Evolutionary conservation across 2,797 vertebrate genomes (phyloP), one percentile per base, ranked within the genome.

Genomic region (Siniperca scherzeri): DNA sequence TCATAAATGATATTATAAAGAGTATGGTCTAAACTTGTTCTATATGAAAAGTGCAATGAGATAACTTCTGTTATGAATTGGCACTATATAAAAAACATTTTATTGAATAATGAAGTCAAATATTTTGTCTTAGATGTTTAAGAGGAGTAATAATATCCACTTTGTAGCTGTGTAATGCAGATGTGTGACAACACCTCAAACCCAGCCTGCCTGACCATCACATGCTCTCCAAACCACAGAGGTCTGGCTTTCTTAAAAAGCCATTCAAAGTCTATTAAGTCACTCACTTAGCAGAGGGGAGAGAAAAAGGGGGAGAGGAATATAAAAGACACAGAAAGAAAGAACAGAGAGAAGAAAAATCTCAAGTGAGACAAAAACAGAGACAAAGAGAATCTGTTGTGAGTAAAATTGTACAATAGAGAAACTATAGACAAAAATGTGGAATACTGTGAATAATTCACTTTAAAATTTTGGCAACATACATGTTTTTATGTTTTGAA

Each of bases 211-310:
- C 75, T 72, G 79, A 87, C 81, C 83, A 53, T 83, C 75, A 70
- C 80, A 71, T 80, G 55, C 59, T 81, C 60, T 77, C 80, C 80
- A 73, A 89, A 81, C 83, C 81, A 61, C 83, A 89, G 76, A 82
- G 66, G 75, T 70, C 70, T 85, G 81, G 71, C 81, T 78, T 70
- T 82, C 64, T 60, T 62, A 72, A 79, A 73, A 81, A 67, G 52
- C 42, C 55, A 73, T 85, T 87, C 59, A 80, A 53, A 79, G 50
- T 81, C 60, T 62, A 72, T 83, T 76, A 77, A 80, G 67, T 81
- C 75, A 30, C 46, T 82, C 67, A 73, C 48, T 81, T 70, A 67
- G 71, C 57, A 44, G 42, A 74, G 19, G 48, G 52, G 44, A 48
- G 52, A 25, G 25, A 25, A 27, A 46, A 77, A 50, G 42, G 3